Conservation (phyloP, 2,113 vertebrate genomes). For the Shinisaurus crocodilurus region DNA sequence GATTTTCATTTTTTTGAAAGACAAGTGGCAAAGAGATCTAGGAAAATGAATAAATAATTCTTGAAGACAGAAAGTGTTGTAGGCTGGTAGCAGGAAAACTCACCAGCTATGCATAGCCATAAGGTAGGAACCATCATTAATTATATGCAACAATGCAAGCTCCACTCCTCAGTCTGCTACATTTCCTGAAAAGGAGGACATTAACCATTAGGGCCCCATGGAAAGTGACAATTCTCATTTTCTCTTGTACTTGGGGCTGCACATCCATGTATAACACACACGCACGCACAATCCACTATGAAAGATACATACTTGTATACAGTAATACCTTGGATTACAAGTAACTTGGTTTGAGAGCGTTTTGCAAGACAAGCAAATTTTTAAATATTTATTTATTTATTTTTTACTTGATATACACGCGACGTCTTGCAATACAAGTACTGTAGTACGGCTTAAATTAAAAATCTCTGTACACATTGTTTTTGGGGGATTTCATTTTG, state of each 20-base stretch:
- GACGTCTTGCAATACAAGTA: too few relatives aligned
- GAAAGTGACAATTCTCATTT: neutral
- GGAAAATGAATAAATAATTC: neutral
- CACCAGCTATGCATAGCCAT: neutral
- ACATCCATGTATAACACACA: neutral
- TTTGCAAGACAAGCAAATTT: too few relatives aligned
- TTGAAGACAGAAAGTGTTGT: neutral
- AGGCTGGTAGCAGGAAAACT: neutral
- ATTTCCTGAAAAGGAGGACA: neutral
- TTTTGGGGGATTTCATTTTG: too few relatives aligned
- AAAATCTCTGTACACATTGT: too few relatives aligned
- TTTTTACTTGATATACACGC: too few relatives aligned
- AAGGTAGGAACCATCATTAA: neutral
- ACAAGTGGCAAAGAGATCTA: neutral
- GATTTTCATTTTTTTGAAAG: neutral
- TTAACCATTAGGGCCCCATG: neutral
- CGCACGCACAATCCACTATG: neutral
- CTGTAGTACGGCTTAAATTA: too few relatives aligned
- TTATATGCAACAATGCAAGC: neutral
- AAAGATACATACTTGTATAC: neutral
- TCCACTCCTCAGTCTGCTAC: neutral
- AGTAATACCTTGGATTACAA: too few relatives aligned
- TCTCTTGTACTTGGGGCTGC: neutral
- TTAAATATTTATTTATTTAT: too few relatives aligned
- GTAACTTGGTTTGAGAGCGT: too few relatives aligned